Conservation (phyloP, 2,797 vertebrate species). For the Florisuga fusca region DNA sequence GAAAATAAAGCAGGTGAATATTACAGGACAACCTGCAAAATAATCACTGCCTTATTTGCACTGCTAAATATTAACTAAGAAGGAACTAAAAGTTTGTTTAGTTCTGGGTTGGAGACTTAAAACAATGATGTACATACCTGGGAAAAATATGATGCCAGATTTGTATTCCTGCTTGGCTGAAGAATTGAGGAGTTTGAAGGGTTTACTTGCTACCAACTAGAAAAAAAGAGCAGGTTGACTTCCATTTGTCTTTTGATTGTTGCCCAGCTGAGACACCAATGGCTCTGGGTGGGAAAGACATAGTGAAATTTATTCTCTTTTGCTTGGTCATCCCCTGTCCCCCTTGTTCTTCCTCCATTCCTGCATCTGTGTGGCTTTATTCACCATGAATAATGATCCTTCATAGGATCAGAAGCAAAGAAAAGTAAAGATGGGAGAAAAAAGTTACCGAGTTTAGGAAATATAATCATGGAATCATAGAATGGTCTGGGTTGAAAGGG, state of each 20-base stretch:
- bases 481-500: no score
- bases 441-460: not conserved
- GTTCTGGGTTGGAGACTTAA: not conserved
- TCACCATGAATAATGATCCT: not conserved
- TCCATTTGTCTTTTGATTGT: not conserved
- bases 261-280: not conserved
- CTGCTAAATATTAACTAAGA: conserved; percentile 5
- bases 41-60: not conserved
- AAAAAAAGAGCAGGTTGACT: not conserved
- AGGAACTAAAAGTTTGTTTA: conserved; percentile 20
- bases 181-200: not conserved
- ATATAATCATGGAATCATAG: no score
- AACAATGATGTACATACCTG: conserved; percentile 9
- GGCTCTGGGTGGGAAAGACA: not conserved
- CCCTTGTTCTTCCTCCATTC: not conserved
- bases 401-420: not conserved
- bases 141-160: not conserved
- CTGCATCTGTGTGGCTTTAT: not conserved
- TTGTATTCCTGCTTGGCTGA: not conserved
- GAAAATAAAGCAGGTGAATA: not conserved
- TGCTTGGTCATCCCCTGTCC: fast-evolving
- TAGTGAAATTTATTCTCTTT: not conserved
- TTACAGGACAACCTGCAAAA: not conserved
- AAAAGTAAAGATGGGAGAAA: not conserved
- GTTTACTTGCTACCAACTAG: not conserved